Conservation (phyloP, 2,113 vertebrate genomes). For the Sylvilagus bachmani region DNA sequence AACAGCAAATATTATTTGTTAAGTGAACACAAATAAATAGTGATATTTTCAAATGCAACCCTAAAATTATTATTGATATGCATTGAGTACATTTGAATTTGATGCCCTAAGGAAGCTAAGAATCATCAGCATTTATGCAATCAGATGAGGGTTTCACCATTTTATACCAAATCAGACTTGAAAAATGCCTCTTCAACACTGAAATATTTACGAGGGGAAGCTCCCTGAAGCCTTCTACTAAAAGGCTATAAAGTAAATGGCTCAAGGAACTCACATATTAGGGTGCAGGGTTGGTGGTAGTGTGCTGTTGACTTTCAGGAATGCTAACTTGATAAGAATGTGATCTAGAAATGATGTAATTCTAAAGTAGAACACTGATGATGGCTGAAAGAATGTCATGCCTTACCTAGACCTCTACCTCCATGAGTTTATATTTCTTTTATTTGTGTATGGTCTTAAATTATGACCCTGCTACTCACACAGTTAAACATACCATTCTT, state of each 20-base stretch:
- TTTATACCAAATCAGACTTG: constrained; percentile 21
- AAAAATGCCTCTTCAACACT: background rate
- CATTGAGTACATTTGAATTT: constrained; percentile 52
- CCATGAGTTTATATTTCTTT: background rate
- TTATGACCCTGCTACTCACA: background rate
- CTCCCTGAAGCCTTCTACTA: background rate
- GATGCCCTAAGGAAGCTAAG: background rate
- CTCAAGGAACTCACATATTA: background rate
- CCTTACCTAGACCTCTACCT: constrained; percentile 40
- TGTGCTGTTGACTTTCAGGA: constrained; percentile 1
- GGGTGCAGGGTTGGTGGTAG: background rate
- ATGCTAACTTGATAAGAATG: background rate
- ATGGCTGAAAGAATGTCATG: constrained; percentile 48
- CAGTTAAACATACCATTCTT: background rate
- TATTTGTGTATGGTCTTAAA: background rate
- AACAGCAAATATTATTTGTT: constrained; percentile 32
- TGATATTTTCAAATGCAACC: constrained; percentile 28
- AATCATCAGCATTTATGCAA: background rate
- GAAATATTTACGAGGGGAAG: background rate
- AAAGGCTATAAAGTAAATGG: background rate
- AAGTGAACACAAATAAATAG: constrained; percentile 64
- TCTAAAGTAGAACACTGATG: constrained; percentile 7
- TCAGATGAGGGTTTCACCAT: background rate
- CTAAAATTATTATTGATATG: constrained; percentile 51
- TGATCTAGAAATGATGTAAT: constrained; percentile 32